phyloP scores from a whole-genome alignment of 2,888 invertebrate genomes.

The Lycaena phlaeas region DNA sequence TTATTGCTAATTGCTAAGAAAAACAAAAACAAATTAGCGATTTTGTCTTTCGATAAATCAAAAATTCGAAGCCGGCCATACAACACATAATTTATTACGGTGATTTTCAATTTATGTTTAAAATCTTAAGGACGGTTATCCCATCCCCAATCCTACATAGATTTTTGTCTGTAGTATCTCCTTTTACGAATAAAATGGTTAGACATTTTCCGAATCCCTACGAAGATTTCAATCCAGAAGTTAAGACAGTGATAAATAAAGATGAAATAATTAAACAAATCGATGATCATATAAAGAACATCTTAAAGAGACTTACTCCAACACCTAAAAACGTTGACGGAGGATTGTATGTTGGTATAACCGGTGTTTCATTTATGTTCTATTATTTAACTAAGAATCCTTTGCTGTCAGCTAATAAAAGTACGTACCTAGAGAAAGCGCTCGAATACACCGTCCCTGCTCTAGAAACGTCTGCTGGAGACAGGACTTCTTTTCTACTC shows the following conservation, averaged over 20 bases:
- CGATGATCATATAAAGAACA: slow-evolving; percentile 39
- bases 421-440: slow-evolving; percentile 70
- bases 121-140: slow-evolving; percentile 19
- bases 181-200: slow-evolving; percentile 43
- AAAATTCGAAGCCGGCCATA: too few relatives aligned
- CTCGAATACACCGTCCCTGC: slow-evolving; percentile 76
- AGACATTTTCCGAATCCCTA: slow-evolving; percentile 53
- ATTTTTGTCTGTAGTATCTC: slow-evolving; percentile 23
- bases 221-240: slow-evolving; percentile 36
- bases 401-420: slow-evolving; percentile 48
- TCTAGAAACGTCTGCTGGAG: slow-evolving; percentile 69
- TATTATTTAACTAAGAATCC: slow-evolving; percentile 77
- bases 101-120: slow-evolving; percentile 4
- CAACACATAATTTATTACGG: too few relatives aligned
- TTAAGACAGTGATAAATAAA: slow-evolving; percentile 26
- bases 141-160: slow-evolving; percentile 23
- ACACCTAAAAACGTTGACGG: slow-evolving; percentile 60
- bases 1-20: too few relatives aligned
- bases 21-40: too few relatives aligned
- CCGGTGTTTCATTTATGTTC: slow-evolving; percentile 84
- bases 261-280: slow-evolving; percentile 36
- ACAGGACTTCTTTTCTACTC: slow-evolving; percentile 81
- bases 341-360: slow-evolving; percentile 79
- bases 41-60: too few relatives aligned
- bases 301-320: slow-evolving; percentile 44